phyloP scores from a whole-genome alignment of 1,140 invertebrate species.

The Meloidogyne floridensis region DNA sequence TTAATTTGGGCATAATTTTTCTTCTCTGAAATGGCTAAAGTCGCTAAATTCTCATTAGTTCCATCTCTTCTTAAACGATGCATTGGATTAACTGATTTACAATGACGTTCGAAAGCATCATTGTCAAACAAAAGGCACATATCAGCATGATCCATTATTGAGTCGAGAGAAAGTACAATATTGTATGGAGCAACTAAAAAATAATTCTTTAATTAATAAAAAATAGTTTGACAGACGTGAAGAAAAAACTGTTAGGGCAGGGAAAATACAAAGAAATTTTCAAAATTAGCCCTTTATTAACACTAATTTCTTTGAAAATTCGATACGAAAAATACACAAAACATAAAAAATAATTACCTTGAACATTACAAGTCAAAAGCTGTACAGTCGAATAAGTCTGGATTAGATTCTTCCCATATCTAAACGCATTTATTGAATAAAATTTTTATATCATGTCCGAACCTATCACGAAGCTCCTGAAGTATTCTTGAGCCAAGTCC shows the following conservation, averaged over 20 bases:
- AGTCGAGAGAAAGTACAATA: conserved; percentile 88
- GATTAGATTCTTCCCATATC: conserved; percentile 93
- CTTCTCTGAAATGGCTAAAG: conserved; percentile 83
- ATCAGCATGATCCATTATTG: conserved; percentile 91
- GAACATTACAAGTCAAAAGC: conserved; percentile 75
- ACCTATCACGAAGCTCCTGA: conserved; percentile 85
- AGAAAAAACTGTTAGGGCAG: no score
- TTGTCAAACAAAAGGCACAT: conserved; percentile 96
- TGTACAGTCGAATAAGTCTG: conserved; percentile 99
- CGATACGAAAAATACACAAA: no score
- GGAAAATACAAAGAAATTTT: no score
- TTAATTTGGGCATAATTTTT: conserved; percentile 97
- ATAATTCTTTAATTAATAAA: conserved; percentile 75
- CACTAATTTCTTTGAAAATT: no score
- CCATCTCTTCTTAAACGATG: conserved; percentile 14
- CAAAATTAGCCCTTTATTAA: no score
- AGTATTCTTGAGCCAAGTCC: conserved; percentile 95
- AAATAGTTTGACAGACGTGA: not conserved
- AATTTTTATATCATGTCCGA: conserved; percentile 75
- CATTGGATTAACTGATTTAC: conserved; percentile 79
- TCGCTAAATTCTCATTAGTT: conserved; percentile 67
- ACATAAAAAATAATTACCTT: conserved; percentile 66
- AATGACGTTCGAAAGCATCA: conserved; percentile 77
- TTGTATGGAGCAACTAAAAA: conserved; percentile 94
- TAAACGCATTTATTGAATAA: conserved; percentile 77